Evolutionary conservation across 2,113 vertebrate genomes (phyloP), one percentile per base, ranked within the genome.

Genomic region (Colinus virginianus): DNA sequence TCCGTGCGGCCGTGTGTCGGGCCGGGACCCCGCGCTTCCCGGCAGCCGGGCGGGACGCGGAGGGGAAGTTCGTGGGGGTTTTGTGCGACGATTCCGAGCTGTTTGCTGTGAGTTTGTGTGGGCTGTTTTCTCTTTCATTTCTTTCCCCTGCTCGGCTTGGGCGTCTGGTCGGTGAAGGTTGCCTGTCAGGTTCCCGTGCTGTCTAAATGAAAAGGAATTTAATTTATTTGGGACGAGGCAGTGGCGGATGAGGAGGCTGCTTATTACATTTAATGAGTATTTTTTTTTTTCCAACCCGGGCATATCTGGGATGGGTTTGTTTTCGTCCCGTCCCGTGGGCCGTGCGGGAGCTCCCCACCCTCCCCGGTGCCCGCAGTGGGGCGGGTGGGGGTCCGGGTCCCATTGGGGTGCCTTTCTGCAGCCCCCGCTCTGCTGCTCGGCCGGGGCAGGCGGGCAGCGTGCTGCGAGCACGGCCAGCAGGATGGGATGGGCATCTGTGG

Each of bases 201-300:
- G 97, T 95, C 97, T 98, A 98, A 98, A 97, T 96, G 97, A 97
- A 98, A 98, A 98, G 97, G 98, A 98, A 98, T 98, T 98, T 97
- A 97, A 98, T 98, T 98, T 98, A 98, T 98, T 97, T 98, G 98
- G 98, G 98, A 98, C 98, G 96, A 98, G 97, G 97, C 96, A 97
- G 97, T 98, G 98, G 97, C 96, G 80, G 96, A 95, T 96, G 97
- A 97, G 96, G 96, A 98, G 97, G 95, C 96, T 96, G 96, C 97
- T 98, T 97, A 98, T 98, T 98, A 98, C 90, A 87, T 94, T 96
- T 98, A 98, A 98, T 98, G 97, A 98, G 97, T 96, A 69, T 96
- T 96, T n/a, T 45, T 36, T 45, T 36, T 36, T 30, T 11, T 75
- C 38, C 96, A 96, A 28, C 96, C 94, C 70, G 95, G 93, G 93